Evolutionary conservation across 2,888 invertebrate genomes (phyloP).

Genomic region (Metallyticus violacea): DNA sequence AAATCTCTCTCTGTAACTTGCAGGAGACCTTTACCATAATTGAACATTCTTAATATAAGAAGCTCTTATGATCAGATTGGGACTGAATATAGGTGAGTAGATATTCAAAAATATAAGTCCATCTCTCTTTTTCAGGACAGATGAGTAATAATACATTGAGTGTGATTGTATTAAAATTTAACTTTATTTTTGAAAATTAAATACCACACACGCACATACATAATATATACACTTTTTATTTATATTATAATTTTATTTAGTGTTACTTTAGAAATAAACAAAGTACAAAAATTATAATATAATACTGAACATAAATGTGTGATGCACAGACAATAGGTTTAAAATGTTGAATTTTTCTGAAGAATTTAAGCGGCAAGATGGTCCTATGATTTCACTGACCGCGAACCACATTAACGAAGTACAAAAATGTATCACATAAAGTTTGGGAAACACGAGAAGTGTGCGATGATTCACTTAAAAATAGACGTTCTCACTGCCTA

Average conservation of each 20-base stretch:
- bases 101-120: too few relatives aligned
- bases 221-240: not conserved
- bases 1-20: too few relatives aligned
- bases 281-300: not conserved
- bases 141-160: too few relatives aligned
- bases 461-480: not conserved
- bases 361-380: not conserved
- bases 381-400: not conserved
- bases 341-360: too few relatives aligned
- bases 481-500: not conserved
- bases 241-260: not conserved
- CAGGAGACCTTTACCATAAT: too few relatives aligned
- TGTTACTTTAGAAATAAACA: not conserved
- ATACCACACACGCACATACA: not conserved
- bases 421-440: not conserved
- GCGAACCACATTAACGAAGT: not conserved
- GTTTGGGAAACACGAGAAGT: not conserved
- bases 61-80: too few relatives aligned
- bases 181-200: not conserved
- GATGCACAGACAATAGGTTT: not conserved
- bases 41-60: too few relatives aligned
- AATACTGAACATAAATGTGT: not conserved
- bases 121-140: too few relatives aligned
- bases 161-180: too few relatives aligned
- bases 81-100: too few relatives aligned